Conservation (phyloP, 2,113 vertebrate species). For the Probosciger aterrimus region DNA sequence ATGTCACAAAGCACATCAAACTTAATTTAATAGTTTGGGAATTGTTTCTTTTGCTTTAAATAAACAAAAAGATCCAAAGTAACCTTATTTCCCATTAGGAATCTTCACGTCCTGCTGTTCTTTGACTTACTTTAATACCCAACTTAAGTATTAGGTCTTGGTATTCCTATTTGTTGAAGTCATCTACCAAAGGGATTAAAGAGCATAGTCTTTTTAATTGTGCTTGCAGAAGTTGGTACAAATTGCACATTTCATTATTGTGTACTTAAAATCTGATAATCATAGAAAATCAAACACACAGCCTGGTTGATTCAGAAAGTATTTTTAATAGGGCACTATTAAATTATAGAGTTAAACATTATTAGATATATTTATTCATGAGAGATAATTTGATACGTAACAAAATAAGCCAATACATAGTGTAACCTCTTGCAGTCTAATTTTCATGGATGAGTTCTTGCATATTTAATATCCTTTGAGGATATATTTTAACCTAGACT, state of each 20-base stretch:
- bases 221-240: constrained; percentile 60
- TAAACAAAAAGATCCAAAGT: not conserved
- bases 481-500: constrained; percentile 80
- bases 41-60: not conserved
- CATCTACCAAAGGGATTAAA: constrained; percentile 36
- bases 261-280: constrained; percentile 66
- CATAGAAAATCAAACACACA: constrained; percentile 71
- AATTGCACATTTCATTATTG: constrained; percentile 73
- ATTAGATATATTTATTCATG: constrained; percentile 83
- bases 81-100: not conserved
- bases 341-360: constrained; percentile 78
- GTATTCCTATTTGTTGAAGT: constrained; percentile 23
- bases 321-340: constrained; percentile 76
- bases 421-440: constrained; percentile 78
- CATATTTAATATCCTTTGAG: constrained; percentile 81
- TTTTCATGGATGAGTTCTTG: constrained; percentile 81
- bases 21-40: too few relatives aligned
- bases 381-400: constrained; percentile 80
- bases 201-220: constrained; percentile 33
- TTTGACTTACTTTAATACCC: not conserved
- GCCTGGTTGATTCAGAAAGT: constrained; percentile 63
- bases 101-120: not conserved
- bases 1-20: not conserved
- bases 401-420: constrained; percentile 78
- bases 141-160: not conserved